Conservation (phyloP, 2,113 vertebrate species). For the Neotragus pygmaeus region DNA sequence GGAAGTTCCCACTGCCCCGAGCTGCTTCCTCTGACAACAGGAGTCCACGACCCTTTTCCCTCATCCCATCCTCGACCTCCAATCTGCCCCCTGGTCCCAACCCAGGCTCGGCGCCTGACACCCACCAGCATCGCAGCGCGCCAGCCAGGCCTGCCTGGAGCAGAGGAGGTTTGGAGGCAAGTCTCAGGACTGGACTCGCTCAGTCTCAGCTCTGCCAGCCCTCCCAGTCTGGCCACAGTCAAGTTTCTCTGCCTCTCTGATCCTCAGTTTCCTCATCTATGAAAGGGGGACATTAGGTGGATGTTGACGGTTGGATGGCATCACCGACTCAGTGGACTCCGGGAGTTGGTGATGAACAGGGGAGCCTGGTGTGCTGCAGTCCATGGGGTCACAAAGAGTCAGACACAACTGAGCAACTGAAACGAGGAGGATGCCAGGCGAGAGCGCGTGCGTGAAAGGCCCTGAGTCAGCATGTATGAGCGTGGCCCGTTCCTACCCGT, state of each 20-base stretch:
- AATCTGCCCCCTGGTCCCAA: fast-evolving
- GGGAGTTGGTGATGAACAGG: neutral
- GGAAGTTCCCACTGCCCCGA: fast-evolving
- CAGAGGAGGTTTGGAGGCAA: fast-evolving
- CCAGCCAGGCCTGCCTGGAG: neutral
- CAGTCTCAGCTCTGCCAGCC: neutral
- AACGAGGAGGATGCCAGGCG: neutral
- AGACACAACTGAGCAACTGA: neutral
- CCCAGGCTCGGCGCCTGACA: fast-evolving
- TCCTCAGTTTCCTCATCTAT: neutral
- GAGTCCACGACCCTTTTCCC: neutral
- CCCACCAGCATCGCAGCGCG: fast-evolving
- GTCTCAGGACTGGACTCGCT: neutral
- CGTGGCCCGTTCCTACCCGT: fast-evolving
- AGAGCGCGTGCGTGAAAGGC: neutral
- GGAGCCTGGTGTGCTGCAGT: neutral
- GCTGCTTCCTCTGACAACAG: neutral
- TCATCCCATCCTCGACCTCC: neutral
- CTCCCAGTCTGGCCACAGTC: fast-evolving
- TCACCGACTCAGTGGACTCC: neutral
- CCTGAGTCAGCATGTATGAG: neutral
- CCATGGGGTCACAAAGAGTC: neutral
- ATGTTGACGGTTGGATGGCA: neutral
- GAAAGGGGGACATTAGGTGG: fast-evolving
- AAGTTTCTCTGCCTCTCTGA: neutral